Evolutionary conservation across 2,888 invertebrate species (phyloP), one percentile per base, ranked within the genome.

Genomic region (Kryphioiulus occultus): DNA sequence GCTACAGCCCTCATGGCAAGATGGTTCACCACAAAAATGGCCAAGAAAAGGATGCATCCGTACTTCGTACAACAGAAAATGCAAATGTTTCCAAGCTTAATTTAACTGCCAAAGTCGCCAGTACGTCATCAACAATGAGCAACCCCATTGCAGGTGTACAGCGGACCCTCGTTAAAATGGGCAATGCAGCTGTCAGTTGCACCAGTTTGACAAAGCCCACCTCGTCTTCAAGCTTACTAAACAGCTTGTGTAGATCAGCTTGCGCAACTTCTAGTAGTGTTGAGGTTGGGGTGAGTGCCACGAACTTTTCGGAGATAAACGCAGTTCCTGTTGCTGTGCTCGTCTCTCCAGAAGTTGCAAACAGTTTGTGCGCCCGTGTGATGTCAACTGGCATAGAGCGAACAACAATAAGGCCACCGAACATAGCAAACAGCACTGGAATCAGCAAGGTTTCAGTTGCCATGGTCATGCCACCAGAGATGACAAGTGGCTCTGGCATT

Each of bases 11-110:
- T 26, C 68, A 68, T 26, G 68, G 68, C n/a, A 68, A 68, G 26
- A 68, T 68, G 68, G n/a, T n/a, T 22, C 26, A 68, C 68, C 68
- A 68, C 68, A 68, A 68, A 26, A 68, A 68, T 26, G 68, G 68
- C 2, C 68, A 68, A 68, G 68, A 22, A 0, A 68, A 68, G 10
- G 68, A 26, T n/a, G 26, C 68, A 68, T 10, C 68, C 26, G 68
- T 26, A 22, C 68, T 22, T 26, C 68, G 26, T 10, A 26, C 22
- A 26, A 22, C 68, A n/a, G 59, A 59, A 59, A 59, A 59, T 68
- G 22, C 68, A 68, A 26, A 26, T 26, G 68, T 26, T 7, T 4
- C 26, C 9, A 68, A 68, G 68, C 68, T 68, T 68, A 26, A 10
- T 22, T 68, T 22, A 68, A 68, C 68, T 68, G 22, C 68, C n/a